Evolutionary conservation across 2,797 vertebrate species (phyloP).

Genomic region (Dendrocincla tyrannina): DNA sequence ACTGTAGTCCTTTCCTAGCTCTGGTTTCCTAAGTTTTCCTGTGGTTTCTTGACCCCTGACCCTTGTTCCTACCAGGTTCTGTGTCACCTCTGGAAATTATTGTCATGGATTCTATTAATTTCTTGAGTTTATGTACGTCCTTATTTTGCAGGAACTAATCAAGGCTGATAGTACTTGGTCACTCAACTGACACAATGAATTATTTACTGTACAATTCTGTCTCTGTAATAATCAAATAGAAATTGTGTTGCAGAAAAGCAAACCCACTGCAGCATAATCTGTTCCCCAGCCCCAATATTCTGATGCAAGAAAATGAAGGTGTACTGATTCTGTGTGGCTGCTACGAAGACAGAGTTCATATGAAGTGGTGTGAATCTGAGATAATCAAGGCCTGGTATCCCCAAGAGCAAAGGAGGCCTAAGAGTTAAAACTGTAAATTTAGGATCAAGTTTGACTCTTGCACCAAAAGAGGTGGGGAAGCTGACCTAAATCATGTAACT

Average conservation of each 20-base stretch:
- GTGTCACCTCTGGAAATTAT: neutral
- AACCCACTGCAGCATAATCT: neutral
- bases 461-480: neutral
- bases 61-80: neutral
- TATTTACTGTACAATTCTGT: neutral
- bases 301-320: neutral
- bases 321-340: neutral
- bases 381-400: neutral
- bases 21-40: neutral
- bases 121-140: neutral
- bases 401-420: neutral
- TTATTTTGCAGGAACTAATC: neutral
- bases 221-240: neutral
- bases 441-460: neutral
- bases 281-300: neutral
- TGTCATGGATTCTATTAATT: neutral
- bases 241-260: neutral
- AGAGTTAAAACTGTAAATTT: neutral
- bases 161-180: neutral
- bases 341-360: neutral
- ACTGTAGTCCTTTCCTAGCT: neutral
- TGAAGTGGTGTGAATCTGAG: neutral
- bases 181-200: neutral
- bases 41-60: neutral
- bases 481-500: neutral